phyloP scores from a whole-genome alignment of 1,140 invertebrate species.

The Papilio dardanus region DNA sequence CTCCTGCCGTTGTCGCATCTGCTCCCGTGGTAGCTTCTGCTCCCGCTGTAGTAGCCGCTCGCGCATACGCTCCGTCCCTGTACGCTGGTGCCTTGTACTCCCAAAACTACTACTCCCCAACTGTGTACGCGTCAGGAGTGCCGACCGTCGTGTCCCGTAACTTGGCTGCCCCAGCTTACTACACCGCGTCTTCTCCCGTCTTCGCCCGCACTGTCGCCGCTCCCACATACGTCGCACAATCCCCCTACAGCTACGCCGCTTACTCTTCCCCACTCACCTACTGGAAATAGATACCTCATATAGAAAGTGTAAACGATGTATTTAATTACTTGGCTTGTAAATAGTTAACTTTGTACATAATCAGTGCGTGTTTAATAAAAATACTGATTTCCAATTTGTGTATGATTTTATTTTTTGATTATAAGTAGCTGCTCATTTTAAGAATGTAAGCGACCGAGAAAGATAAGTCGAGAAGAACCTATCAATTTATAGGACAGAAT shows the following conservation, averaged over 20 bases:
- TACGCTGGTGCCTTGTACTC: slow-evolving; percentile 33
- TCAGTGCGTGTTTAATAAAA: slow-evolving; percentile 22
- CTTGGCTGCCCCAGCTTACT: slow-evolving; percentile 21
- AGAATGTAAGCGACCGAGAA: background rate
- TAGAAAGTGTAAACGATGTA: background rate
- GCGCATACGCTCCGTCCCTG: slow-evolving; percentile 36
- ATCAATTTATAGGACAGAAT: background rate
- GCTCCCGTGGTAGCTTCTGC: slow-evolving; percentile 41
- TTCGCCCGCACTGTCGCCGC: slow-evolving; percentile 19
- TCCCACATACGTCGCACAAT: slow-evolving; percentile 25
- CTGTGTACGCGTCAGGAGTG: slow-evolving; percentile 11
- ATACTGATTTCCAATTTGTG: slow-evolving; percentile 29
- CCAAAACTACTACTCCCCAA: slow-evolving; percentile 24
- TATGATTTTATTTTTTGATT: background rate
- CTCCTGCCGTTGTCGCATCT: slow-evolving; percentile 42
- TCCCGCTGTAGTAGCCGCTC: slow-evolving; percentile 41
- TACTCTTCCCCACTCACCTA: slow-evolving; percentile 26
- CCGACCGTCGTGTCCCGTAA: slow-evolving; percentile 22
- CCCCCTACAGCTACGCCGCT: slow-evolving; percentile 32
- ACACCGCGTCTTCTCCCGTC: slow-evolving; percentile 15
- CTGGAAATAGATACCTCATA: slow-evolving; percentile 24
- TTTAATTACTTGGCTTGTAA: slow-evolving; percentile 32
- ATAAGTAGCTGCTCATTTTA: background rate
- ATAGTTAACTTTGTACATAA: slow-evolving; percentile 34
- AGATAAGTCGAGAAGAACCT: background rate